Conservation (phyloP, 2,113 vertebrate genomes). For the Rousettus leschenaultii region DNA sequence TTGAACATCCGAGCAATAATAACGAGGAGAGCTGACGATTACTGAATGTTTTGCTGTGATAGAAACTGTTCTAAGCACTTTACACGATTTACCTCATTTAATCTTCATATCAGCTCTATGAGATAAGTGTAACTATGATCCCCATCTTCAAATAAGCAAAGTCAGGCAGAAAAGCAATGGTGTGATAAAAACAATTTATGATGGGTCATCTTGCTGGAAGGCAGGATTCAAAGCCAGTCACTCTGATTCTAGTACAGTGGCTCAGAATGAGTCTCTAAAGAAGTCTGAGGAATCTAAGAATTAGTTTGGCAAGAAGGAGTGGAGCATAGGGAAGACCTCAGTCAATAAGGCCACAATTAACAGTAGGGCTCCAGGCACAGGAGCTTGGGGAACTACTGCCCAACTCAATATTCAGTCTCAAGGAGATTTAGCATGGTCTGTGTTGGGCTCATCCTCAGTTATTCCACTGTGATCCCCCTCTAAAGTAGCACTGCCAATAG, state of each 20-base stretch:
- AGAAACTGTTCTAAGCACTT: background rate
- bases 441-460: background rate
- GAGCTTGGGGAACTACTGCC: background rate
- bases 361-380: too few relatives aligned
- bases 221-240: background rate
- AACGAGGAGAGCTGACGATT: background rate
- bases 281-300: background rate
- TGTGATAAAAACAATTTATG: background rate
- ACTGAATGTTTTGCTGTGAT: background rate
- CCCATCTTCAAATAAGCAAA: background rate
- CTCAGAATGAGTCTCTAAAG: background rate
- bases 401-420: background rate
- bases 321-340: background rate
- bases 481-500: background rate
- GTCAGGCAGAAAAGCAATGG: background rate
- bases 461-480: background rate
- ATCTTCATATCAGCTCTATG: background rate
- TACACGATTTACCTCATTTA: background rate
- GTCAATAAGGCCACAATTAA: background rate
- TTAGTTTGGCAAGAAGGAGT: background rate
- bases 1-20: background rate
- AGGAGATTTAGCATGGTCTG: background rate
- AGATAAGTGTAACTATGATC: background rate
- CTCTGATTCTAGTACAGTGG: background rate
- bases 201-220: background rate